A percentile compares a stretch with the other conserved stretches of the same genome.
These are phyloP conservation scores for Entomobrya multifasciata DNA, from an alignment of 2,888 invertebrate genomes.

Conservation along the genomic window DNA sequence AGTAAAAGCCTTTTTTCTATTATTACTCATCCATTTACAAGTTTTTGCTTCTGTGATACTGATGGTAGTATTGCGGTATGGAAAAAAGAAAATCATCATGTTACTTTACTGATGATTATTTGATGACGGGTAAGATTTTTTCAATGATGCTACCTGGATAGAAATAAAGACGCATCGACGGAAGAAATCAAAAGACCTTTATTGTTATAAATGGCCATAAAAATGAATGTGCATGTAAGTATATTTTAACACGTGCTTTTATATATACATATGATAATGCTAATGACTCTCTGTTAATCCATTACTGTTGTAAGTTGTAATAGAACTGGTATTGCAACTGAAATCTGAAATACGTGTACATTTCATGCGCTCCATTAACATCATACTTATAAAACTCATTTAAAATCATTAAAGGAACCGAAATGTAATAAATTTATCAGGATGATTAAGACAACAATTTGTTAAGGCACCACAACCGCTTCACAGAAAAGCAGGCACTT, in stretches of 20 bases:
- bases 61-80: neutral
- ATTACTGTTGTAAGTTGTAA: no score
- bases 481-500: no score
- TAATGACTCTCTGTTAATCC: neutral
- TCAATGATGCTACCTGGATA: neutral
- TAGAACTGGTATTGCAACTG: no score
- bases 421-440: conserved; percentile 11
- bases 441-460: neutral
- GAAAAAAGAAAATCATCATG: conserved; percentile 20
- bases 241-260: conserved; percentile 32
- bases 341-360: no score
- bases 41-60: conserved; percentile 34
- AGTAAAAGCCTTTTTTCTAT: conserved; percentile 41
- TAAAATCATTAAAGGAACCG: neutral
- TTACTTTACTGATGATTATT: conserved; percentile 21
- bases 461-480: no score
- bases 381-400: neutral
- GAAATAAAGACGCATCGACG: neutral
- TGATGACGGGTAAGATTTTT: conserved; percentile 28
- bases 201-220: conserved; percentile 21
- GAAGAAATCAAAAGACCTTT: conserved; percentile 10
- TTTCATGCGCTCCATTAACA: neutral
- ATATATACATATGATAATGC: neutral
- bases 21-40: conserved; percentile 10
- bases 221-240: neutral